These are phyloP conservation scores for Mythimna impura DNA, from an alignment of 2,888 invertebrate species.

Conservation along the genomic window DNA sequence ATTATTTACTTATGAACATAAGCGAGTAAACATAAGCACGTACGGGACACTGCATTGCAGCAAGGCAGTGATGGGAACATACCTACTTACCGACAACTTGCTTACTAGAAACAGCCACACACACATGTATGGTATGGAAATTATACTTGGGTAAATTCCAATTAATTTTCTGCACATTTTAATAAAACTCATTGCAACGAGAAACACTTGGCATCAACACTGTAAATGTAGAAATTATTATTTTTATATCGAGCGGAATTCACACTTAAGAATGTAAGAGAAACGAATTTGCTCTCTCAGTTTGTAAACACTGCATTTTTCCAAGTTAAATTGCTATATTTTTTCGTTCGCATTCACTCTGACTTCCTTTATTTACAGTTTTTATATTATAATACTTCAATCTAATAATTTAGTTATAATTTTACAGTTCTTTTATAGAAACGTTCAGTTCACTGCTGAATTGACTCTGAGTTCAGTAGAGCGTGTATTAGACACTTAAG, in stretches of 20 bases:
- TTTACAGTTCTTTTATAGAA: conserved; percentile 32
- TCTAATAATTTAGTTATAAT: conserved; percentile 21
- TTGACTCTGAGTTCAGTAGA: conserved; percentile 68
- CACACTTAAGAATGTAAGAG: conserved; percentile 12
- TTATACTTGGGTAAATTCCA: neutral
- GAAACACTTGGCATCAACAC: conserved; percentile 10
- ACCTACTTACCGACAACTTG: conserved; percentile 39
- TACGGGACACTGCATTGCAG: conserved; percentile 60
- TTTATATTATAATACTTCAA: conserved; percentile 7
- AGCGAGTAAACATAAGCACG: conserved; percentile 38
- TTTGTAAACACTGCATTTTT: conserved; percentile 34
- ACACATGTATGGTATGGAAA: neutral
- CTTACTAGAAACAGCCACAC: conserved; percentile 8
- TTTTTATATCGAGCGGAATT: conserved; percentile 14
- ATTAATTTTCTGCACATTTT: conserved; percentile 6
- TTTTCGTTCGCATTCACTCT: conserved; percentile 6
- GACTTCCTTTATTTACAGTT: conserved; percentile 13
- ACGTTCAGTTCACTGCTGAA: conserved; percentile 57
- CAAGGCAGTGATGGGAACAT: conserved; percentile 45
- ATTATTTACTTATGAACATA: conserved; percentile 53
- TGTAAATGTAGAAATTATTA: conserved; percentile 10
- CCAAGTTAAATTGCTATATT: conserved; percentile 26
- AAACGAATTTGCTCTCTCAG: conserved; percentile 9
- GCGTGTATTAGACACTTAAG: conserved; percentile 79
- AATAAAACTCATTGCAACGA: neutral